These are phyloP conservation scores for Tortricodes alternella DNA, from an alignment of 2,888 invertebrate genomes.

Conservation along the genomic window DNA sequence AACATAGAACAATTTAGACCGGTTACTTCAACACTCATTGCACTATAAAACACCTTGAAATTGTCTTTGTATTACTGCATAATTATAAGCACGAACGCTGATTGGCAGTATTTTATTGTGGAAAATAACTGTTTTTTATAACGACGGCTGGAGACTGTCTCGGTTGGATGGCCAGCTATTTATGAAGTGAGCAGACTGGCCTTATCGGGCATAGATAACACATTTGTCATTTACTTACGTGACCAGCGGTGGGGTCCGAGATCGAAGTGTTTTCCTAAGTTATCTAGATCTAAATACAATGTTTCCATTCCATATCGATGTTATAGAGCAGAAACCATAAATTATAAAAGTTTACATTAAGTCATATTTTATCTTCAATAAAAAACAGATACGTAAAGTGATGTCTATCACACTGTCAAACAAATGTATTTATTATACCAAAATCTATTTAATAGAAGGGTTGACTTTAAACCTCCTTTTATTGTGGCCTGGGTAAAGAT, in stretches of 20 bases:
- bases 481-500: too few relatives aligned
- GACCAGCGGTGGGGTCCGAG: conserved; percentile 27
- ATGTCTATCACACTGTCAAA: too few relatives aligned
- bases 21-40: conserved; percentile 3
- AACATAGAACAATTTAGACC: not conserved
- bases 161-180: conserved; percentile 54
- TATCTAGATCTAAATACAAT: conserved; percentile 21
- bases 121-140: conserved; percentile 16
- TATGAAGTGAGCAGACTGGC: conserved; percentile 56
- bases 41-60: conserved; percentile 19
- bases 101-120: not conserved
- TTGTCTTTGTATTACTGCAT: not conserved
- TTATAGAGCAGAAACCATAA: not conserved
- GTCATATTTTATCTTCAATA: too few relatives aligned
- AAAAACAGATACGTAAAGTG: too few relatives aligned
- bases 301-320: not conserved
- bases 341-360: too few relatives aligned
- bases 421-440: too few relatives aligned
- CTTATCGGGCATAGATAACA: conserved; percentile 74
- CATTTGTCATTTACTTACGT: conserved; percentile 64
- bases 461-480: too few relatives aligned
- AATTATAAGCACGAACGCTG: not conserved
- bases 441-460: not conserved
- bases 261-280: conserved; percentile 28
- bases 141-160: conserved; percentile 47